These are phyloP conservation scores for Timema podura DNA, from an alignment of 2,888 invertebrate genomes.

Conservation along the genomic window DNA sequence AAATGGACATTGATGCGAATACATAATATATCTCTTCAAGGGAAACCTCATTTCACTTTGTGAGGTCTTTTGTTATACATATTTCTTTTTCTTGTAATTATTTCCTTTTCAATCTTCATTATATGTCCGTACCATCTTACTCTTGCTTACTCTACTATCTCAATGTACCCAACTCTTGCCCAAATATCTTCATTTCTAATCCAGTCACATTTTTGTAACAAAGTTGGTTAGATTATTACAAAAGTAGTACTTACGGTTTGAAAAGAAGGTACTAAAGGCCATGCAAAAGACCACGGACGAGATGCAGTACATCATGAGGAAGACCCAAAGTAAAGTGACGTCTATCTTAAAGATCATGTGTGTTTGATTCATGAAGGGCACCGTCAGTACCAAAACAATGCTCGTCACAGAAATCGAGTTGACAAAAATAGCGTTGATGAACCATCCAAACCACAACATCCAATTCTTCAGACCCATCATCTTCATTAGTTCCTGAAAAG, in stretches of 20 bases:
- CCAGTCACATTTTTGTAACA: too few relatives aligned
- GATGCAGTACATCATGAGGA: slow-evolving; percentile 43
- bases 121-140: too few relatives aligned
- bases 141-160: too few relatives aligned
- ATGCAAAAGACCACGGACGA: slow-evolving; percentile 46
- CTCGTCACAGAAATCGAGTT: slow-evolving; percentile 42
- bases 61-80: too few relatives aligned
- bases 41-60: too few relatives aligned
- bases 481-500: slow-evolving; percentile 52
- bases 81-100: too few relatives aligned
- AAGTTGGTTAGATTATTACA: too few relatives aligned
- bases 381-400: slow-evolving; percentile 42
- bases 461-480: slow-evolving; percentile 53
- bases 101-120: too few relatives aligned
- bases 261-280: slow-evolving; percentile 45
- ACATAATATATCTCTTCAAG: too few relatives aligned
- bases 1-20: too few relatives aligned
- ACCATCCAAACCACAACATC: slow-evolving; percentile 54
- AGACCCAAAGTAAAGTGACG: slow-evolving; percentile 36
- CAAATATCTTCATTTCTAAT: too few relatives aligned
- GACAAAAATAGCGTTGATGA: slow-evolving; percentile 45
- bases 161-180: too few relatives aligned
- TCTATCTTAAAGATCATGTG: slow-evolving; percentile 26
- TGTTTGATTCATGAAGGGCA: slow-evolving; percentile 32
- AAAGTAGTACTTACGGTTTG: slow-evolving; percentile 42